phyloP scores from a whole-genome alignment of 2,888 invertebrate species.

The Hedychridium roseum region DNA sequence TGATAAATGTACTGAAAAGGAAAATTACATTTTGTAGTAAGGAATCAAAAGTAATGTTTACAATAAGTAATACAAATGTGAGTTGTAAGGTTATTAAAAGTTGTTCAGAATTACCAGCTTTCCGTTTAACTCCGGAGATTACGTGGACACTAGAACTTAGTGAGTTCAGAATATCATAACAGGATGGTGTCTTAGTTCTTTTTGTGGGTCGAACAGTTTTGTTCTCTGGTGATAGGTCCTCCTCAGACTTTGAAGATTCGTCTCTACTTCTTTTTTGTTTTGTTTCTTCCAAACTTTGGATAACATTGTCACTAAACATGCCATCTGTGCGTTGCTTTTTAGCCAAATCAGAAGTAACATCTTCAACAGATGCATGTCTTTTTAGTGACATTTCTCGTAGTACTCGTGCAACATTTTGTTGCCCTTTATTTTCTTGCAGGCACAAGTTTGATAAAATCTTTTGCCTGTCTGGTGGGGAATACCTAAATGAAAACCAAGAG shows the following conservation, averaged over 20 bases:
- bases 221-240: constrained; percentile 48
- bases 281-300: constrained; percentile 54
- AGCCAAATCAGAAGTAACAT: constrained; percentile 47
- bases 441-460: constrained; percentile 35
- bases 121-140: constrained; percentile 54
- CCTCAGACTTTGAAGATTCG: constrained; percentile 53
- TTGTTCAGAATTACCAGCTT: too few relatives aligned
- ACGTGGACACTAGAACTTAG: constrained; percentile 56
- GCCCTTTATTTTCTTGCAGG: constrained; percentile 21
- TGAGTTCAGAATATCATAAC: constrained; percentile 58
- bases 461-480: constrained; percentile 44
- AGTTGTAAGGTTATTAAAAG: neutral
- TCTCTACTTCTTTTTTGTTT: constrained; percentile 57
- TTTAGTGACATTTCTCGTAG: constrained; percentile 55
- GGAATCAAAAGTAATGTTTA: constrained; percentile 1
- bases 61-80: neutral
- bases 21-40: constrained; percentile 3
- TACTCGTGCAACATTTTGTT: constrained; percentile 44
- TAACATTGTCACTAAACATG: constrained; percentile 36
- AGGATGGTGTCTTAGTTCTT: constrained; percentile 57
- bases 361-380: constrained; percentile 58
- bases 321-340: constrained; percentile 58
- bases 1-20: constrained; percentile 48
- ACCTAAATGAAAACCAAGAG: too few relatives aligned
- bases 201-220: constrained; percentile 51